A percentile compares a stretch with the other conserved stretches of the same genome.
Evolutionary conservation across 2,888 invertebrate species (phyloP).

Genomic region (Stenodema calcarata): DNA sequence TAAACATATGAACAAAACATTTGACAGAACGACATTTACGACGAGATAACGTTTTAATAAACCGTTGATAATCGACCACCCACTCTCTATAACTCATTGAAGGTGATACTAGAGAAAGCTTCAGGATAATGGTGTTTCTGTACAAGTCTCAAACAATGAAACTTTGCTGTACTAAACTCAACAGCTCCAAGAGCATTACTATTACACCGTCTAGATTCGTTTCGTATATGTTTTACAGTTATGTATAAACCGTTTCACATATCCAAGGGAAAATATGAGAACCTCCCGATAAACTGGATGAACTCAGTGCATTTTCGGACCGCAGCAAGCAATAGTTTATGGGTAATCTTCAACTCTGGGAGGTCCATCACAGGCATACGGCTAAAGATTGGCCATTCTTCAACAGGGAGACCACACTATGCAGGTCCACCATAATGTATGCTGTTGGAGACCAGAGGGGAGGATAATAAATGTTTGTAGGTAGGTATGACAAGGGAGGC

Average conservation of each 20-base stretch:
- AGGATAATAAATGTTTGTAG: too few species aligned
- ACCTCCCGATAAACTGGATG: too few species aligned
- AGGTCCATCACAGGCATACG: background rate
- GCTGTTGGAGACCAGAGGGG: background rate
- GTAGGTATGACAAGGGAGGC: too few species aligned
- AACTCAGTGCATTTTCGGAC: background rate
- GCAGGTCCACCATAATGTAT: background rate
- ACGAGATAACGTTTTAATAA: slow-evolving; percentile 41
- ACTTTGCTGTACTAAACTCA: background rate
- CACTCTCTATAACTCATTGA: slow-evolving; percentile 23
- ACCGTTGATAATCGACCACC: slow-evolving; percentile 40
- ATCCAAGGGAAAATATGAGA: too few species aligned
- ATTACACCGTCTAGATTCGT: too few species aligned
- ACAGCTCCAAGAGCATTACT: background rate
- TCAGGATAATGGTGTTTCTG: slow-evolving; percentile 25
- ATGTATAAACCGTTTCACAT: too few species aligned
- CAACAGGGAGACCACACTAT: background rate
- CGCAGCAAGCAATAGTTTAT: too few species aligned
- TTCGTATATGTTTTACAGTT: background rate
- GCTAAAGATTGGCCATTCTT: background rate
- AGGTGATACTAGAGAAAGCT: background rate
- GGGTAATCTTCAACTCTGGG: background rate
- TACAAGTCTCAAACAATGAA: background rate
- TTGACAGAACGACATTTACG: slow-evolving; percentile 54
- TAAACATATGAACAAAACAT: slow-evolving; percentile 58